Base-by-base conservation (phyloP, 2,888 invertebrate species). In the Physocephala rufipes region DNA sequence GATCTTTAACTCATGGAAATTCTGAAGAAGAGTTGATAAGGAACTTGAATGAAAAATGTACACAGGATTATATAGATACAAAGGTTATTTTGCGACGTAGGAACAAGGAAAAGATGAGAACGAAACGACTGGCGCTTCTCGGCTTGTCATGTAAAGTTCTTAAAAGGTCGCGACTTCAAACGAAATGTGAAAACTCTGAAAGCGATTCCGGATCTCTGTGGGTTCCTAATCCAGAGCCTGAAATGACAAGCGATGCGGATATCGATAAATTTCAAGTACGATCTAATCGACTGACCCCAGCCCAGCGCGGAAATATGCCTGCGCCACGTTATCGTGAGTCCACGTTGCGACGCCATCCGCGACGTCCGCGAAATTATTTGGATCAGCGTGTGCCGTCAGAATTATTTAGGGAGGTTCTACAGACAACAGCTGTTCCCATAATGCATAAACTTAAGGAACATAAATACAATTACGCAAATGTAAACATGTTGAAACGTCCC, bases 251-350 rank as follows among this genome's bases (percentile, higher is more conserved):
- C 0, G 70, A 62, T 2, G 21, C 53, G 5, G 47, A n/a, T n/a
- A 53, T 0, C 19, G 53, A 3, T 21, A 24, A 7, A 53, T 21
- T 21, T 24, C 19, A 19, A 53, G 21, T 21, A 12, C 53, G 1
- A n/a, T 21, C 47, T 7, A 16, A 51, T 13, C 67, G 67, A 1
- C 36, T 78, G 30, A 77, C 79, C 2, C 36, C 79, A 0, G 74
- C 73, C 0, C 70, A 64, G 51, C 80, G 83, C 0, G 79, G 82
- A 1, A 85, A 84, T 65, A 84, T 86, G 84, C 85, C 85, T 0
- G 85, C 85, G 0, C 84, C 86, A 0, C 61, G 75, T 59, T 77
- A 74, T 55, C 79, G 86, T 0, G 83, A 86, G 71, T 78, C 83
- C 2, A 85, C 84, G 0, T 72, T 85, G 1, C 76, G 79, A 0